phyloP scores from a whole-genome alignment of 2,797 vertebrate species.

The Schizothorax lantsangensis region DNA sequence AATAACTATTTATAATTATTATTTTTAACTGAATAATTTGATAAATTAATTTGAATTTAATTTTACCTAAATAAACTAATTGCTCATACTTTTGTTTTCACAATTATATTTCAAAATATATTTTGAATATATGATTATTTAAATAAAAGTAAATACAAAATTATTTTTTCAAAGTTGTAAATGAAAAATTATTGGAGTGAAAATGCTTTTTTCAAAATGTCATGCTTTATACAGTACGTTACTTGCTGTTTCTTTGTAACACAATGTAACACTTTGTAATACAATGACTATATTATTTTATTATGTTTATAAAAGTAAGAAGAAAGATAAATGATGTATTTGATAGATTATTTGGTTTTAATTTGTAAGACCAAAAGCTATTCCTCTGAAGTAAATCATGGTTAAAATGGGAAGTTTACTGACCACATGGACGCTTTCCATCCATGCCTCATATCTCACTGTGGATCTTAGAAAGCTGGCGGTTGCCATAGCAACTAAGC shows the following conservation, averaged over 20 bases:
- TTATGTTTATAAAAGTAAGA: not conserved
- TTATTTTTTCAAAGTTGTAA: not conserved
- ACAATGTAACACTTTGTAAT: not conserved
- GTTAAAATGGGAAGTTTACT: slow-evolving; percentile 36
- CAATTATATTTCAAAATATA: not conserved
- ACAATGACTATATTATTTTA: not conserved
- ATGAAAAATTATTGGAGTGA: not conserved
- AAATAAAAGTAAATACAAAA: not conserved
- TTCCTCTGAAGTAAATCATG: not conserved
- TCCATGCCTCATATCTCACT: slow-evolving; percentile 51
- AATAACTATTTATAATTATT: no score
- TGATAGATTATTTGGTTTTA: not conserved
- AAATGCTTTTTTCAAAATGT: no score
- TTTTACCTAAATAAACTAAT: no score
- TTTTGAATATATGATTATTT: not conserved
- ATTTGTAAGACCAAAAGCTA: not conserved
- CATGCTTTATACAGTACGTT: no score
- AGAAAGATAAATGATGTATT: not conserved
- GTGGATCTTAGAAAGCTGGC: slow-evolving; percentile 61
- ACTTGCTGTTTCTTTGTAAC: no score
- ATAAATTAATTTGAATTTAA: no score
- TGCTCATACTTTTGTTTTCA: not conserved
- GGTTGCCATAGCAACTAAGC: slow-evolving; percentile 72
- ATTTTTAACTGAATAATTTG: no score
- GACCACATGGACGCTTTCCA: slow-evolving; percentile 21